Evolutionary conservation across 2,888 invertebrate genomes (phyloP).

Genomic region (Hoplodrina blanda): DNA sequence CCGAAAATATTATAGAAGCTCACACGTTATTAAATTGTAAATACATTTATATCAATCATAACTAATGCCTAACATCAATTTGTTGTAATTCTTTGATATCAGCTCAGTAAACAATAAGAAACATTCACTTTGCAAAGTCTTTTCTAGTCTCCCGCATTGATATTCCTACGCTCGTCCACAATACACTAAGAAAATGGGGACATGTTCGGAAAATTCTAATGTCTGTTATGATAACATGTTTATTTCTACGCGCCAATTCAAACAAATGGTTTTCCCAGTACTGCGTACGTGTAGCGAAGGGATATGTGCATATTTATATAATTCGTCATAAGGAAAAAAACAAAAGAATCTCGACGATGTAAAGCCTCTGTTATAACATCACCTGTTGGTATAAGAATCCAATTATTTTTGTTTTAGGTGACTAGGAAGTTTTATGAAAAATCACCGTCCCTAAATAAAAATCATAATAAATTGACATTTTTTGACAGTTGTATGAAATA

Average conservation of each 20-base stretch:
- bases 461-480: too few species aligned
- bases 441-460: too few species aligned
- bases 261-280: slow-evolving; percentile 48
- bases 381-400: slow-evolving; percentile 25
- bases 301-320: slow-evolving; percentile 43
- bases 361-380: slow-evolving; percentile 28
- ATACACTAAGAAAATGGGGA: slow-evolving; percentile 6
- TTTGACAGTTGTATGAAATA: too few species aligned
- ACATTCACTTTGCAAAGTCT: slow-evolving; percentile 7
- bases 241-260: slow-evolving; percentile 52
- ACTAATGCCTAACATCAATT: background rate
- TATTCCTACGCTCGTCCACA: slow-evolving; percentile 12
- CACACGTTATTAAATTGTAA: too few species aligned
- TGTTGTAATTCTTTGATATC: background rate
- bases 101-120: slow-evolving; percentile 1
- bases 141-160: slow-evolving; percentile 5
- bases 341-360: slow-evolving; percentile 17
- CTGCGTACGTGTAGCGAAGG: slow-evolving; percentile 27
- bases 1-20: too few species aligned
- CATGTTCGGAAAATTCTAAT: slow-evolving; percentile 44
- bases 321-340: slow-evolving; percentile 26
- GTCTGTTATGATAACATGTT: slow-evolving; percentile 50
- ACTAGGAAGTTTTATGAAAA: background rate
- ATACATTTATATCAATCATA: background rate
- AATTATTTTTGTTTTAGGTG: slow-evolving; percentile 2